Conservation (phyloP, 2,113 vertebrate species). For the Oryzias javanicus region DNA sequence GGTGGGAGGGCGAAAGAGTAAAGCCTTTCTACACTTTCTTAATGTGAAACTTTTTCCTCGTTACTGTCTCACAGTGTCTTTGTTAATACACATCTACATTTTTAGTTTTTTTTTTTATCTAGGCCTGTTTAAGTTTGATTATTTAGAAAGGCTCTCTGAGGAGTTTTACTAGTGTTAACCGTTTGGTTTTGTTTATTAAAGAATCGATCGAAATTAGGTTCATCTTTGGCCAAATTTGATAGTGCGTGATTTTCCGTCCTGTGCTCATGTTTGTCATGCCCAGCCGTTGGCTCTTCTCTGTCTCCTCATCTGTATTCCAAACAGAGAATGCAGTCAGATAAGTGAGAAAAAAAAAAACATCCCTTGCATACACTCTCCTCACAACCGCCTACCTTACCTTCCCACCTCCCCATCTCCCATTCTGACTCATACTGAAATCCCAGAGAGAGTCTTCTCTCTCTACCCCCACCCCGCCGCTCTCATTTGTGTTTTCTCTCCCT, state of each 20-base stretch:
- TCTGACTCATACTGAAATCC: conserved; percentile 80
- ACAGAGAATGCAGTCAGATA: conserved; percentile 68
- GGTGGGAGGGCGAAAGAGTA: conserved; percentile 32
- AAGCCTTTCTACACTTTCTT: conserved; percentile 24
- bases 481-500: conserved; percentile 77
- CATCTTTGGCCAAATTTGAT: conserved; percentile 17
- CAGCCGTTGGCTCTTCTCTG: conserved; percentile 47
- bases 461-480: conserved; percentile 47
- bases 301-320: conserved; percentile 71
- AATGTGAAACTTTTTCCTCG: conserved; percentile 6
- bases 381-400: conserved; percentile 66
- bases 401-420: conserved; percentile 65
- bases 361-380: conserved; percentile 58
- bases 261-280: conserved; percentile 45
- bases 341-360: conserved; percentile 41
- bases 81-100: conserved; percentile 3
- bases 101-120: neutral
- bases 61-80: conserved; percentile 7
- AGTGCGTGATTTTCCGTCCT: conserved; percentile 47
- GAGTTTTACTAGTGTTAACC: conserved; percentile 8
- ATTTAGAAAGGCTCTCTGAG: conserved; percentile 1
- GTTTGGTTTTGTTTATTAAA: conserved; percentile 7
- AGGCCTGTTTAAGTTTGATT: neutral
- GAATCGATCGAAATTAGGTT: neutral
- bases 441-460: conserved; percentile 53